These are phyloP conservation scores for Peromyscus maniculatus DNA, from an alignment of 2,113 vertebrate genomes.

Conservation along the genomic window DNA sequence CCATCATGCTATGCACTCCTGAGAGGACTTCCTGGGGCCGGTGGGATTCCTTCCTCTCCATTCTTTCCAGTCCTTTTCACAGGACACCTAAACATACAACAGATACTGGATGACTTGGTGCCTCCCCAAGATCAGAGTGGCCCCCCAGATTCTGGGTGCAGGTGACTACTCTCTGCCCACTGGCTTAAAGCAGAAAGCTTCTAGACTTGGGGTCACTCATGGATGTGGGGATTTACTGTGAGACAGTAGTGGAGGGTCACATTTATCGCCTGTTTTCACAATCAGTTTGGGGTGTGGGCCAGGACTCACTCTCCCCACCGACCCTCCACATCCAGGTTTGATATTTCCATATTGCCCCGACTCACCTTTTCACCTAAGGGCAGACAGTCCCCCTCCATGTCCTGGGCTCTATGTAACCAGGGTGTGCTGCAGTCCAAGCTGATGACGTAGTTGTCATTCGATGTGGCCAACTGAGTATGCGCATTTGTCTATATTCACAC, in stretches of 20 bases:
- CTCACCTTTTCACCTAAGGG: not conserved
- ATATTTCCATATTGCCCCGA: not conserved
- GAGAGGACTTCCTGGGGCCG: not conserved
- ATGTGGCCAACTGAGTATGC: not conserved
- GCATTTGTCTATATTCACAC: not conserved
- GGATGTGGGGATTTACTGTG: fast-evolving
- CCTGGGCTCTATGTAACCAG: not conserved
- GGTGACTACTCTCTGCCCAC: fast-evolving
- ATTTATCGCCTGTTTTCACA: not conserved
- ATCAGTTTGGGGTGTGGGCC: not conserved
- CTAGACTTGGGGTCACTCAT: not conserved
- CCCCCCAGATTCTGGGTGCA: not conserved
- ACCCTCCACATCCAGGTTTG: not conserved
- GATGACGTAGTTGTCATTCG: not conserved
- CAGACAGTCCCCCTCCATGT: too few species aligned
- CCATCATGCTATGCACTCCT: not conserved
- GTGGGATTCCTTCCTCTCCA: not conserved
- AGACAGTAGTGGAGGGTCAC: not conserved
- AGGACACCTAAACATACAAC: not conserved
- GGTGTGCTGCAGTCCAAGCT: not conserved
- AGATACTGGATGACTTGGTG: not conserved
- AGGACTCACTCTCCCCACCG: too few species aligned
- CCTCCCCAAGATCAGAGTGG: not conserved
- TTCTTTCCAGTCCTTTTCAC: not conserved
- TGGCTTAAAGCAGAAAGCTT: not conserved